phyloP scores from a whole-genome alignment of 35 echinoderm and acorn worm genomes.

The Lytechinus pictus region DNA sequence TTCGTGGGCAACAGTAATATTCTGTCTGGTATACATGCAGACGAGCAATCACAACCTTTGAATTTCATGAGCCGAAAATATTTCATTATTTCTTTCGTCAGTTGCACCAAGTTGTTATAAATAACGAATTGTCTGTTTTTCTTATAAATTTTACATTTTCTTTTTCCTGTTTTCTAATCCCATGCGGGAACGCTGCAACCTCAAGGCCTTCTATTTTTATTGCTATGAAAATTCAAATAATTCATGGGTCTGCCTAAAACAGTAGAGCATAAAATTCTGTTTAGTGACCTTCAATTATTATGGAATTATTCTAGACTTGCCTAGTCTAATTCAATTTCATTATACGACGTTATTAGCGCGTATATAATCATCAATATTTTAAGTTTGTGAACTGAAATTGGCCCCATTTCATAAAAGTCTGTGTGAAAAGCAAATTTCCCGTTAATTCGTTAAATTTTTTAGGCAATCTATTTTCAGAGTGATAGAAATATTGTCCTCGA shows the following conservation, averaged over 20 bases:
- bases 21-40: not conserved
- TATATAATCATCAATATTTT: not conserved
- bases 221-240: not conserved
- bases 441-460: too few species aligned
- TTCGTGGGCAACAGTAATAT: not conserved
- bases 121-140: not conserved
- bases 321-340: not conserved
- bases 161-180: not conserved
- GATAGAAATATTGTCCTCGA: too few species aligned
- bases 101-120: not conserved
- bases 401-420: not conserved
- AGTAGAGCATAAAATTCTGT: not conserved
- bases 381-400: not conserved
- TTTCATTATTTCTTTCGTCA: not conserved
- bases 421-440: not conserved
- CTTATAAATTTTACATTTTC: not conserved
- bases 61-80: not conserved
- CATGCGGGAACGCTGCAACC: not conserved
- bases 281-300: conserved; percentile 4
- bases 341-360: not conserved
- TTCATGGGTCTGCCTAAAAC: not conserved
- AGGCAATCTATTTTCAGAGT: too few species aligned
- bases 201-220: not conserved
- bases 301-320: not conserved
- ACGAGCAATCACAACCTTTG: not conserved